Evolutionary conservation across 1,140 invertebrate species (phyloP).

Genomic region (Stratiolaelaps scimitus): DNA sequence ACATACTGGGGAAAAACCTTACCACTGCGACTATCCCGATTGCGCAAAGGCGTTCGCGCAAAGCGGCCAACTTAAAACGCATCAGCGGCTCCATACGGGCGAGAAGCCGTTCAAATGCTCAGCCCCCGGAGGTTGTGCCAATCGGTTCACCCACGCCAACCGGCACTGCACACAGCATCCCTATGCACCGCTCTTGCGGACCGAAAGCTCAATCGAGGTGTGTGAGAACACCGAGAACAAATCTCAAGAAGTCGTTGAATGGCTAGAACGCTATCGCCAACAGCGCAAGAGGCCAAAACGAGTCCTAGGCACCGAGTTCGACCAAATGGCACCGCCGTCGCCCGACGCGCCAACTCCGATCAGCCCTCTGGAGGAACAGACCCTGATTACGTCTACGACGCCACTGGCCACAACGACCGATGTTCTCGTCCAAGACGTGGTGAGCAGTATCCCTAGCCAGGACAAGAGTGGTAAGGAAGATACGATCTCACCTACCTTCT

Average conservation of each 20-base stretch:
- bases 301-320: conserved; percentile 2
- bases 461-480: too few species aligned
- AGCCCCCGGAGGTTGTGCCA: conserved; percentile 49
- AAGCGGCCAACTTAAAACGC: conserved; percentile 68
- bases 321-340: conserved; percentile 28
- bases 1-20: conserved; percentile 66
- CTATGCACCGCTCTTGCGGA: conserved; percentile 38
- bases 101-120: conserved; percentile 67
- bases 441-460: neutral
- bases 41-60: conserved; percentile 65
- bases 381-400: neutral
- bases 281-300: conserved; percentile 21
- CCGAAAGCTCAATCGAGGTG: conserved; percentile 27
- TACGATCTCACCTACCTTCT: too few species aligned
- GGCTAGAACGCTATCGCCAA: conserved; percentile 8
- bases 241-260: conserved; percentile 6
- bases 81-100: conserved; percentile 64
- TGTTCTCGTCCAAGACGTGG: neutral
- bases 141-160: conserved; percentile 67
- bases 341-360: conserved; percentile 22
- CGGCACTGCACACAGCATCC: conserved; percentile 51
- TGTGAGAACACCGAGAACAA: conserved; percentile 25
- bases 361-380: conserved; percentile 6
- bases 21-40: conserved; percentile 60
- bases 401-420: neutral